Evolutionary conservation across 2,888 invertebrate species (phyloP).

Genomic region (Troides oblongomaculatus): DNA sequence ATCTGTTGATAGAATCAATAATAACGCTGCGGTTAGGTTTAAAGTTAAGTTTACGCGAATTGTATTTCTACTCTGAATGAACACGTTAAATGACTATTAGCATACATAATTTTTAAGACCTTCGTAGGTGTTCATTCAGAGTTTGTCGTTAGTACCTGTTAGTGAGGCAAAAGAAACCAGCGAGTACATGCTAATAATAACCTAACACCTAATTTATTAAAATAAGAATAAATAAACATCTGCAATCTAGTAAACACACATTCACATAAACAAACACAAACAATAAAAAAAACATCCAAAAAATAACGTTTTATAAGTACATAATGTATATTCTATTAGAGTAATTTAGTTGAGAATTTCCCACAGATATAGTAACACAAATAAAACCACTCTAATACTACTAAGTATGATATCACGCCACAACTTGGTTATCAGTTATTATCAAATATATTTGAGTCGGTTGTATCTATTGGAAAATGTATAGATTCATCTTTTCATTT

Average conservation of each 20-base stretch:
- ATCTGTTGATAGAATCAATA: conserved; percentile 81
- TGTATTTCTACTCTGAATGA: conserved; percentile 65
- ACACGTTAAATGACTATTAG: conserved; percentile 27
- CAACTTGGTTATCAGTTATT: conserved; percentile 51
- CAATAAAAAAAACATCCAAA: conserved; percentile 9
- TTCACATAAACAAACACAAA: conserved; percentile 27
- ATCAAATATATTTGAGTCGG: neutral
- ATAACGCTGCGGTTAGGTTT: conserved; percentile 75
- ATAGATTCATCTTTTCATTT: neutral
- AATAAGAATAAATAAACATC: neutral
- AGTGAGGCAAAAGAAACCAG: conserved; percentile 76
- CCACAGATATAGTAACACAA: conserved; percentile 9
- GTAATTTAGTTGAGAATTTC: neutral
- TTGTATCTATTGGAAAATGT: conserved; percentile 19
- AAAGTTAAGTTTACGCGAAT: conserved; percentile 37
- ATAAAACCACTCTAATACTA: conserved; percentile 14
- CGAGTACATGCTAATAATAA: conserved; percentile 32
- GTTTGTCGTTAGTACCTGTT: conserved; percentile 77
- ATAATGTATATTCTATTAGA: neutral
- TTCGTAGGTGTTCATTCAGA: conserved; percentile 61
- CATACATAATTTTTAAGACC: neutral
- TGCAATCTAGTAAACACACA: conserved; percentile 19
- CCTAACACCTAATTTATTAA: conserved; percentile 1
- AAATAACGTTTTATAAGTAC: neutral
- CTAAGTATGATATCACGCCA: conserved; percentile 38